phyloP scores from a whole-genome alignment of 2,888 invertebrate genomes.

The Archips xylosteana region DNA sequence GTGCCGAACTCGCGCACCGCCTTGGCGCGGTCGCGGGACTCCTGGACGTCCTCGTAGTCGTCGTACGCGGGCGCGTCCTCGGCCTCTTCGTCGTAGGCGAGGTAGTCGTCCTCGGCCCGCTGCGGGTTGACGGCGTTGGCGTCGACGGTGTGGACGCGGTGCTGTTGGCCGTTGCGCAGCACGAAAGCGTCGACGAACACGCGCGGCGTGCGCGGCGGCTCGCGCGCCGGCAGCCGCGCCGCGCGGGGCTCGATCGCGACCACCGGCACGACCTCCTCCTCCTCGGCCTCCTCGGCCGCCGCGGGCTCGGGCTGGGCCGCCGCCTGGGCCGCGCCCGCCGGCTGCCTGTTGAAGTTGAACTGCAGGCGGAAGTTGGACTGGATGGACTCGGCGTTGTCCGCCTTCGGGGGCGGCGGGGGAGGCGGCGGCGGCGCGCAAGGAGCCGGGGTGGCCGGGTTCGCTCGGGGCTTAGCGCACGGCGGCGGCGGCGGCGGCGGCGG shows the following conservation, averaged over 20 bases:
- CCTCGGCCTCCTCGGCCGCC: slow-evolving; percentile 49
- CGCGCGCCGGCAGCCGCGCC: slow-evolving; percentile 65
- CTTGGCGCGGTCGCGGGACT: slow-evolving; percentile 67
- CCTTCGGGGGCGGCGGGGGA: slow-evolving; percentile 57
- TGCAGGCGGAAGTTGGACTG: slow-evolving; percentile 74
- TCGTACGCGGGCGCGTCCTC: slow-evolving; percentile 61
- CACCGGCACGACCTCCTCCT: slow-evolving; percentile 55
- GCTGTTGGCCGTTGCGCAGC: slow-evolving; percentile 74
- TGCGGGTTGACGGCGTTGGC: slow-evolving; percentile 60
- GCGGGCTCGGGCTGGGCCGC: slow-evolving; percentile 48
- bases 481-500: slow-evolving; percentile 66
- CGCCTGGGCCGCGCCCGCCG: slow-evolving; percentile 54
- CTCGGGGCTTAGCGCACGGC: slow-evolving; percentile 69
- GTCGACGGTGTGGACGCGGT: slow-evolving; percentile 71
- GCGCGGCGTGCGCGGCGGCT: slow-evolving; percentile 66
- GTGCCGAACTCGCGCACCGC: slow-evolving; percentile 70
- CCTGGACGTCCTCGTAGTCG: slow-evolving; percentile 77
- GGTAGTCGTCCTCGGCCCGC: slow-evolving; percentile 64
- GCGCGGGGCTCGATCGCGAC: slow-evolving; percentile 73
- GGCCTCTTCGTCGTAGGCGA: slow-evolving; percentile 65
- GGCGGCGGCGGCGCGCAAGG: slow-evolving; percentile 64
- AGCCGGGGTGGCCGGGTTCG: slow-evolving; percentile 70
- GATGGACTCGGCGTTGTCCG: slow-evolving; percentile 69
- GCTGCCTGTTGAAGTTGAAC: slow-evolving; percentile 74
- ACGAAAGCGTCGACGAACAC: slow-evolving; percentile 81